These are phyloP conservation scores for Euzophera pinguis DNA, from an alignment of 2,888 invertebrate species.

Conservation along the genomic window DNA sequence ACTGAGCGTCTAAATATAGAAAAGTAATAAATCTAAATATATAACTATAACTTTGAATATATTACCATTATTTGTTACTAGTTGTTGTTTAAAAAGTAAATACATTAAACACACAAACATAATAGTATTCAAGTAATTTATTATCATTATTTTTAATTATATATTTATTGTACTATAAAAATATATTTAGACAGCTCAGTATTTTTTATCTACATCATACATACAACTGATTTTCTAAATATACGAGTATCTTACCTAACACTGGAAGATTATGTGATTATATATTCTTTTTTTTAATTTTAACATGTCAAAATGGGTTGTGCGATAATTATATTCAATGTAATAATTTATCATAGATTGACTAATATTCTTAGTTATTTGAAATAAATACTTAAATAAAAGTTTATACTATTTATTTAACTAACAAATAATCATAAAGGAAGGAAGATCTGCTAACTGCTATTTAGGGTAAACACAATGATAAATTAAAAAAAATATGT, in stretches of 20 bases:
- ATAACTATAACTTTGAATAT: background rate
- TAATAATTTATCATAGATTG: too few species aligned
- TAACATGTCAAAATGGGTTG: slow-evolving; percentile 16
- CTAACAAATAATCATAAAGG: background rate
- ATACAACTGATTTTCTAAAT: background rate
- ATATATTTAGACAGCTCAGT: background rate
- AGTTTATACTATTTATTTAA: too few species aligned
- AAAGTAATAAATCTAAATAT: too few species aligned
- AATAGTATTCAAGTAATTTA: background rate
- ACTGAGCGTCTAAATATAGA: too few species aligned
- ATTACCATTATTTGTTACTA: too few species aligned
- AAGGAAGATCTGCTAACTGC: too few species aligned
- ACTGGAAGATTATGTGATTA: slow-evolving; percentile 69
- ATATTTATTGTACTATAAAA: too few species aligned
- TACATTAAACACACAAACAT: background rate
- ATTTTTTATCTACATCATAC: background rate
- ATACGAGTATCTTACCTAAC: slow-evolving; percentile 28
- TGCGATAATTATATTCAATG: background rate
- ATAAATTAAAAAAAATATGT: slow-evolving; percentile 3
- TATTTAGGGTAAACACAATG: background rate
- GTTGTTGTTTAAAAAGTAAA: background rate
- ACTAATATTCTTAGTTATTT: too few species aligned
- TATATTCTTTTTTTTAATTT: slow-evolving; percentile 27
- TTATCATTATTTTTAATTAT: too few species aligned
- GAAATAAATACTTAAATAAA: too few species aligned